These are phyloP conservation scores for Lysandra bellargus DNA, from an alignment of 2,888 invertebrate genomes.

Conservation along the genomic window DNA sequence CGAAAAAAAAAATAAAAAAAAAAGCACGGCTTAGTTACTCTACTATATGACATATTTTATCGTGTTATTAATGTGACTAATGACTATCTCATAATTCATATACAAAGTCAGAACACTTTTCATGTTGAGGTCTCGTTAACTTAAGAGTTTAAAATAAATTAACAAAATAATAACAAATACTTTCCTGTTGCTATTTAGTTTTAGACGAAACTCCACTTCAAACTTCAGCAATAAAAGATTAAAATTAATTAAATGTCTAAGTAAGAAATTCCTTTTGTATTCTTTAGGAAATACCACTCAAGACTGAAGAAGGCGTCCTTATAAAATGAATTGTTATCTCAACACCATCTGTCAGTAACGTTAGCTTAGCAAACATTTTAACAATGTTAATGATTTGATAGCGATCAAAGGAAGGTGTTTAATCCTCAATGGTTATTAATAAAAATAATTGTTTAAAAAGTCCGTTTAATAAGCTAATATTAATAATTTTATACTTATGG, in stretches of 20 bases:
- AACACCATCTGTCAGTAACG: slow-evolving; percentile 13
- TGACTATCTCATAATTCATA: no score
- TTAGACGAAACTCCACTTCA: background rate
- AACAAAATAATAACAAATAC: no score
- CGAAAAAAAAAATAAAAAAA: no score
- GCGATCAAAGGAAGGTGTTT: background rate
- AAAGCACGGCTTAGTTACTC: background rate
- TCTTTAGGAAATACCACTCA: background rate
- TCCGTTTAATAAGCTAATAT: background rate
- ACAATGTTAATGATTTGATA: slow-evolving; percentile 23
- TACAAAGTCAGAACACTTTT: no score
- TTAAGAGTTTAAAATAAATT: background rate
- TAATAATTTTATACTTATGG: background rate
- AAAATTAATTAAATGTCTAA: background rate
- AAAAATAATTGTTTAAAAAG: background rate
- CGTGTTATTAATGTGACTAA: background rate
- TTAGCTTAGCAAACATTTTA: slow-evolving; percentile 14
- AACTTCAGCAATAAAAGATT: background rate
- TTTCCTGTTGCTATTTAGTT: background rate
- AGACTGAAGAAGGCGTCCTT: slow-evolving; percentile 8
- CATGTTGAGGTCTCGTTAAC: background rate
- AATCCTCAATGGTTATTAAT: background rate
- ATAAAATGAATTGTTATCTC: slow-evolving; percentile 13
- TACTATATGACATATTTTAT: background rate
- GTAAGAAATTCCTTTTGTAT: background rate